Conservation (phyloP, 2,113 vertebrate genomes). For the Periophthalmodon schlosseri region DNA sequence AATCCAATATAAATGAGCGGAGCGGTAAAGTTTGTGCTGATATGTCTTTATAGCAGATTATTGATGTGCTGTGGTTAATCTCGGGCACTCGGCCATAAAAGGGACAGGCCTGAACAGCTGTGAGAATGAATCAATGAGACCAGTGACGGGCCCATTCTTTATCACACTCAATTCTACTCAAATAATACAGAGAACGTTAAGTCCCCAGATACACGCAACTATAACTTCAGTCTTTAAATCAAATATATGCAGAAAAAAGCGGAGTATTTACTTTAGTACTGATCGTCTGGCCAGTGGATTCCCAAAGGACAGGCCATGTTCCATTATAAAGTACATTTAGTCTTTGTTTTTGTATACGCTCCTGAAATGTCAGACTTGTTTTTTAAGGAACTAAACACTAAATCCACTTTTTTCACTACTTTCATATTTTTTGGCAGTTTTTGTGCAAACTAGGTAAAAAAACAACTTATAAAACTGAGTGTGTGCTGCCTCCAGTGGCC, state of each 20-base stretch:
- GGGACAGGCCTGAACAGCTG: constrained; percentile 53
- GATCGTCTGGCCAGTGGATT: neutral
- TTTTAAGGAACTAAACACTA: too few relatives aligned
- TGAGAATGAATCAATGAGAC: constrained; percentile 59
- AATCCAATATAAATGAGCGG: constrained; percentile 36
- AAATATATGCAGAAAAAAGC: constrained; percentile 19
- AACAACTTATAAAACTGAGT: too few relatives aligned
- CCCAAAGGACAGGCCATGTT: neutral
- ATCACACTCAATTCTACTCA: constrained; percentile 30
- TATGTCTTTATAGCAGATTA: constrained; percentile 51
- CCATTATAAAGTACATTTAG: neutral
- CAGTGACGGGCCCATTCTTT: constrained; percentile 45
- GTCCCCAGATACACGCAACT: constrained; percentile 41
- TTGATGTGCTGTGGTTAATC: constrained; percentile 60
- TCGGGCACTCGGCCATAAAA: constrained; percentile 53
- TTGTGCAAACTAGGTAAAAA: too few relatives aligned
- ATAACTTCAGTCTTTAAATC: constrained; percentile 17
- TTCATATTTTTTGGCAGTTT: too few relatives aligned
- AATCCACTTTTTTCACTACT: too few relatives aligned
- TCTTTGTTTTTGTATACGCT: neutral
- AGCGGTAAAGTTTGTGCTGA: constrained; percentile 38
- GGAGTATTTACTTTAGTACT: neutral
- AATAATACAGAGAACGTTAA: constrained; percentile 29
- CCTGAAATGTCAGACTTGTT: neutral
- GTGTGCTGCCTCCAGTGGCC: too few relatives aligned